These are phyloP conservation scores for Peucedramus taeniatus DNA, from an alignment of 2,113 vertebrate species.

Conservation along the genomic window DNA sequence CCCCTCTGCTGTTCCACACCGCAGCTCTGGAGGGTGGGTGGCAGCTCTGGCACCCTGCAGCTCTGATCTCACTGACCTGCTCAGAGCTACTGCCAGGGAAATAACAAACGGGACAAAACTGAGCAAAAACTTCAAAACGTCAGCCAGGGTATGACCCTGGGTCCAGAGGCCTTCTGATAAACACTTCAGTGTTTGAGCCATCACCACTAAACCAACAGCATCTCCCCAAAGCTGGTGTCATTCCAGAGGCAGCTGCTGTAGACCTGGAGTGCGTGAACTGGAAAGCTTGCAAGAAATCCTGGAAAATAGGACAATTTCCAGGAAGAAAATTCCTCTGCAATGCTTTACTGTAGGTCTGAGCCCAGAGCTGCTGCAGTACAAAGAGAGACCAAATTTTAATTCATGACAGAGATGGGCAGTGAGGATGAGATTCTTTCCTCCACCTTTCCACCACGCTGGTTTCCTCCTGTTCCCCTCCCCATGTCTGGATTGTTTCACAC, in stretches of 20 bases:
- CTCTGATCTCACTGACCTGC: not conserved
- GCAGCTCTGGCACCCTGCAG: not conserved
- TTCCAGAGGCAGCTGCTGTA: not conserved
- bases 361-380: not conserved
- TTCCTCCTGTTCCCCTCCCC: not conserved
- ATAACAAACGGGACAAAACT: not conserved
- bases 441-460: not conserved
- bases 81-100: not conserved
- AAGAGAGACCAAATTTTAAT: not conserved
- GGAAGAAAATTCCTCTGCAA: conserved; percentile 1
- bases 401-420: not conserved
- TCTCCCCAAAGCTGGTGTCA: not conserved
- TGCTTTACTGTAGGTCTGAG: not conserved
- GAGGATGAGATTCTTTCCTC: not conserved
- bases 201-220: not conserved
- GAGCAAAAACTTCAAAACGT: not conserved
- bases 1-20: not conserved
- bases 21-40: not conserved
- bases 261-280: not conserved
- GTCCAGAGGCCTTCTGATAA: not conserved
- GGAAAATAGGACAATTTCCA: not conserved
- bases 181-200: not conserved
- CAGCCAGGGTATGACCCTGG: not conserved
- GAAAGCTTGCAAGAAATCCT: not conserved
- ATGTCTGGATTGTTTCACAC: not conserved